Evolutionary conservation across 2,113 vertebrate species (phyloP).

Genomic region (Miniopterus natalensis): DNA sequence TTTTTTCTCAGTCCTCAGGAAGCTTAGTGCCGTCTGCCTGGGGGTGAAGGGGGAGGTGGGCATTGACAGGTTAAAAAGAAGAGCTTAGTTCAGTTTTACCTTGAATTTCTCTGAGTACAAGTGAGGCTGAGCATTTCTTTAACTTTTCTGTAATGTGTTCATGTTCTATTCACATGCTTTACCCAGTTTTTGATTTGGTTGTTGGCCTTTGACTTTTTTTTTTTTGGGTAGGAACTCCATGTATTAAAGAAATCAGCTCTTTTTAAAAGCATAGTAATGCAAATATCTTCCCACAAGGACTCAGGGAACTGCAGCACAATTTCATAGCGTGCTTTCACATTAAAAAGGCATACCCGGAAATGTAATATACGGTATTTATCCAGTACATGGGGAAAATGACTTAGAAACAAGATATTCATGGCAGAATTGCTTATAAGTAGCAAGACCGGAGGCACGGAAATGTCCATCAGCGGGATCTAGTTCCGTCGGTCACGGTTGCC

Average conservation of each 20-base stretch:
- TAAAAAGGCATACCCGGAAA: neutral
- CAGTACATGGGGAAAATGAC: neutral
- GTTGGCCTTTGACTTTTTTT: conserved; percentile 24
- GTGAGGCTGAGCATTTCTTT: neutral
- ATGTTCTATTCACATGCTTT: neutral
- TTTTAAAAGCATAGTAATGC: neutral
- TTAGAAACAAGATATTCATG: neutral
- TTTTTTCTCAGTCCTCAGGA: neutral
- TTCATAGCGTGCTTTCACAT: neutral
- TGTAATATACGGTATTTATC: neutral
- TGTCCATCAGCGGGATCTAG: neutral
- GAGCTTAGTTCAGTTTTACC: neutral
- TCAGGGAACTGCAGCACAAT: neutral
- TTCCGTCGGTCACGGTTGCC: neutral
- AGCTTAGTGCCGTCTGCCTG: neutral
- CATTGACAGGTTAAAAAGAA: neutral
- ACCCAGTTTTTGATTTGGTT: neutral
- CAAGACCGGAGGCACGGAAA: neutral
- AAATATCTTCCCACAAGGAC: neutral
- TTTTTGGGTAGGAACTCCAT: neutral
- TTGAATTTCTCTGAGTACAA: neutral
- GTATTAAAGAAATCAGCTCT: neutral
- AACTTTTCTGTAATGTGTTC: neutral
- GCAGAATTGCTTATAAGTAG: conserved; percentile 10
- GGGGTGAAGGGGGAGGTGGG: neutral